Percentiles rank a stretch among this genome's conserved stretches.
Conservation (phyloP, 64 coral and sea anemone genomes). For the Actinia tenebrosa region DNA sequence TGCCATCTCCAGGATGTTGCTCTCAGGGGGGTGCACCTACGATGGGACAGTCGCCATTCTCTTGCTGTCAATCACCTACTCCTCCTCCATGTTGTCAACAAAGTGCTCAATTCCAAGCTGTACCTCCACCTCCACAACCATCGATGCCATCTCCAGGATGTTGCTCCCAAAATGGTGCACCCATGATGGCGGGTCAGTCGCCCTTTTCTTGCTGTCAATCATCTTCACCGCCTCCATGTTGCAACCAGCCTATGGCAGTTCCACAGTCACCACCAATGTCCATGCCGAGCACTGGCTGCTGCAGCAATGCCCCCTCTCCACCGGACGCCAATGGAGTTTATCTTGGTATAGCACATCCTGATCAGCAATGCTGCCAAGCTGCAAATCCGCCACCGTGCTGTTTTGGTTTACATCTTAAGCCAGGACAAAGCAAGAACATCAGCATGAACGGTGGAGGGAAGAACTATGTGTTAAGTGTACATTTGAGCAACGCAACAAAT, state of each 20-base stretch:
- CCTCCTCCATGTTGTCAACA: constrained; percentile 19
- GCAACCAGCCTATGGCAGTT: background rate
- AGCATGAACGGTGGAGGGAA: background rate
- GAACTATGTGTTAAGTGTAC: background rate
- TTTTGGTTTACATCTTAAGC: background rate
- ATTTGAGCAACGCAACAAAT: background rate
- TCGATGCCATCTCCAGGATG: background rate
- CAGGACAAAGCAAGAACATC: constrained; percentile 23
- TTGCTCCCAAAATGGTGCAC: background rate
- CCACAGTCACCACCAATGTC: background rate
- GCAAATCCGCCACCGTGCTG: constrained; percentile 2
- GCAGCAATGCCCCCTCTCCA: background rate
- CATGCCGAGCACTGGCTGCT: background rate
- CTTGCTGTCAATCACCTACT: background rate
- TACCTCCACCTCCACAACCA: too few species aligned
- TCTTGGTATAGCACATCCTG: background rate
- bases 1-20: background rate
- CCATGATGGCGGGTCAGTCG: background rate
- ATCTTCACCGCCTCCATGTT: background rate
- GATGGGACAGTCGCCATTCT: background rate
- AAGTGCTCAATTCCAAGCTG: background rate
- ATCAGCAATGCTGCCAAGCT: constrained; percentile 4
- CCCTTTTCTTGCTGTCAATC: background rate
- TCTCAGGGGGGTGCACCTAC: background rate
- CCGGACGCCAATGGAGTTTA: background rate